phyloP scores from a whole-genome alignment of 2,113 vertebrate species.

The Scytalopus superciliaris region DNA sequence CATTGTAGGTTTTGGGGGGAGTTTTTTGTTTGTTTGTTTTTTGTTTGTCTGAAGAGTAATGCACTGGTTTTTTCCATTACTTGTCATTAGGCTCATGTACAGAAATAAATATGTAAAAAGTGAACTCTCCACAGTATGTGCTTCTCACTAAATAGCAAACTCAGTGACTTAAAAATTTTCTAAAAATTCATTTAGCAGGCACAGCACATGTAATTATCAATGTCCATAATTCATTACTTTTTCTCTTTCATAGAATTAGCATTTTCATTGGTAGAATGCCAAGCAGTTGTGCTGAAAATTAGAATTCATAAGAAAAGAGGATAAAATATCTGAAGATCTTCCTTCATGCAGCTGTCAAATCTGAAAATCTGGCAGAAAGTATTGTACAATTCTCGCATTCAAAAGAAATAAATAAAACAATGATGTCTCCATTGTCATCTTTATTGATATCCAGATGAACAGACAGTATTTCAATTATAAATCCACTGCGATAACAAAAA shows the following conservation, averaged over 20 bases:
- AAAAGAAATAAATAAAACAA: neutral
- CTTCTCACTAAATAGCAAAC: neutral
- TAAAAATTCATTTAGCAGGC: neutral
- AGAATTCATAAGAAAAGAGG: neutral
- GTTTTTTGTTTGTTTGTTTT: neutral
- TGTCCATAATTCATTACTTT: neutral
- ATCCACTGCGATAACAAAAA: neutral
- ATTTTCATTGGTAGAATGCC: neutral
- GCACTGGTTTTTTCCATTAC: neutral
- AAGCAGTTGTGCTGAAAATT: neutral
- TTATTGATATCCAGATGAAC: neutral
- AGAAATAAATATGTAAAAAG: neutral
- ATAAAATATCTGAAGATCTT: neutral
- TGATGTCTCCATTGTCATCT: neutral
- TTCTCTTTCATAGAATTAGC: neutral
- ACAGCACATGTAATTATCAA: neutral
- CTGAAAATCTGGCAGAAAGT: neutral
- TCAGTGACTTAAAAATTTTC: neutral
- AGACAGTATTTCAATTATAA: neutral
- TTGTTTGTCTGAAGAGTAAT: neutral
- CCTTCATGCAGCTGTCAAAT: neutral
- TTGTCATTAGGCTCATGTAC: neutral
- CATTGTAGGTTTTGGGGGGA: fast-evolving
- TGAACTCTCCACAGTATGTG: fast-evolving
- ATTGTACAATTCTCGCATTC: neutral